Base-by-base conservation (phyloP, 2,113 vertebrate species). In the Plotosus lineatus region DNA sequence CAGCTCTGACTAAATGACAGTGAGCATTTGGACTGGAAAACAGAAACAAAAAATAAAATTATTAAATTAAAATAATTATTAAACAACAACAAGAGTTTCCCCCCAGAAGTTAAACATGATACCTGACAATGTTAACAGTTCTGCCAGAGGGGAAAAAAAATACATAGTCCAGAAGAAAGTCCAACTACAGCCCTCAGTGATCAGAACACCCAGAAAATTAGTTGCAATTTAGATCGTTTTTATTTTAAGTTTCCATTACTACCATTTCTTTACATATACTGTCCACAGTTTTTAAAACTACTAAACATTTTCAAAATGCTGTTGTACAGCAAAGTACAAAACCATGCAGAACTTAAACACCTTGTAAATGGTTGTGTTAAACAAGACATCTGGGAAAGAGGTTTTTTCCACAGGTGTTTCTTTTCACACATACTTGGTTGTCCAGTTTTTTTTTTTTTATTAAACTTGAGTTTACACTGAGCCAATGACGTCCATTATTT, bases 141-240 rank as follows among this genome's bases (percentile, higher is more conserved):
- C 0, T 4, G 19, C 23, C 8, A 23, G 33, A 50, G 7, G 17
- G 23, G 3, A 26, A 6, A 69, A 15, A 0, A 4, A 26, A 38
- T 15, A 4, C 7, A 1, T 0, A 28, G n/a, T 14, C 26, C 0
- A 28, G 23, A n/a, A 11, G n/a, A 15, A 15, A 5, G 7, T 23
- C 0, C 36, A 26, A 15, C n/a, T n/a, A n/a, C n/a, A n/a, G n/a
- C n/a, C n/a, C n/a, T n/a, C n/a, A n/a, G n/a, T 26, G 1, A 31
- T 38, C 36, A 12, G 1, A 44, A 42, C 11, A 26, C 26, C 2
- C 1, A 65, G 19, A 40, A 66, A 10, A 26, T 28, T 2, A 17
- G 8, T 3, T 19, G 1, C 26, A 42, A 15, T 69, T 1, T 44
- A 2, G 6, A 19, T 33, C 10, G 5, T 21, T 66, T 66, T 21